Conservation (phyloP, 2,888 invertebrate species). For the Ganaspis brasiliensis region DNA sequence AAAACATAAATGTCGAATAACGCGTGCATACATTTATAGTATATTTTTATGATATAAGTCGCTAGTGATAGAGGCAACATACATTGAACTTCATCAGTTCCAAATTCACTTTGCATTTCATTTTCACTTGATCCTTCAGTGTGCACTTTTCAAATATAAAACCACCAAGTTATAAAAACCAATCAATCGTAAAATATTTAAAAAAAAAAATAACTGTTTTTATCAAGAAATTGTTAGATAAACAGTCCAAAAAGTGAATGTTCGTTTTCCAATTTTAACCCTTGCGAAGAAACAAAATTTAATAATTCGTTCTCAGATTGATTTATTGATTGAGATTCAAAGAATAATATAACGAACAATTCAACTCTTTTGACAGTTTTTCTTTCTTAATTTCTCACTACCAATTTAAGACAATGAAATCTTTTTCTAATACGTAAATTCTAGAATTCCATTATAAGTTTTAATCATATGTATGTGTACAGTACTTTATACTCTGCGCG, state of each 20-base stretch:
- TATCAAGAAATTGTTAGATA: too few species aligned
- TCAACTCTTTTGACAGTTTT: background rate
- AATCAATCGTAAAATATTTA: too few species aligned
- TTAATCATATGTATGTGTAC: constrained; percentile 15
- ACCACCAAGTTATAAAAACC: too few species aligned
- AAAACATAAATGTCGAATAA: constrained; percentile 48
- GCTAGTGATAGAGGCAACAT: constrained; percentile 17
- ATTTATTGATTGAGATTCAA: too few species aligned
- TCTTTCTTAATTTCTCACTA: background rate
- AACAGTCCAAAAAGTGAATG: too few species aligned
- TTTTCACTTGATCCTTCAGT: background rate
- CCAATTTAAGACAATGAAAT: too few species aligned
- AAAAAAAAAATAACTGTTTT: too few species aligned
- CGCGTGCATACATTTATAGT: constrained; percentile 53
- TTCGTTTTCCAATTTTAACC: too few species aligned
- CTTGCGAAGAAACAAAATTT: too few species aligned
- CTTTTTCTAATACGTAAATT: constrained; percentile 6
- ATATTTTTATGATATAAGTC: constrained; percentile 38
- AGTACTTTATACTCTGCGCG: constrained; percentile 39
- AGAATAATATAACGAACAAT: too few species aligned
- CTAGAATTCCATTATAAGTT: background rate
- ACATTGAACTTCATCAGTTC: background rate
- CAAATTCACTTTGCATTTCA: background rate
- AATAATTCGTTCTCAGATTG: too few species aligned
- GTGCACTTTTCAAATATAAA: background rate